Evolutionary conservation across 2,113 vertebrate genomes (phyloP).

Genomic region (Apodemus sylvaticus): DNA sequence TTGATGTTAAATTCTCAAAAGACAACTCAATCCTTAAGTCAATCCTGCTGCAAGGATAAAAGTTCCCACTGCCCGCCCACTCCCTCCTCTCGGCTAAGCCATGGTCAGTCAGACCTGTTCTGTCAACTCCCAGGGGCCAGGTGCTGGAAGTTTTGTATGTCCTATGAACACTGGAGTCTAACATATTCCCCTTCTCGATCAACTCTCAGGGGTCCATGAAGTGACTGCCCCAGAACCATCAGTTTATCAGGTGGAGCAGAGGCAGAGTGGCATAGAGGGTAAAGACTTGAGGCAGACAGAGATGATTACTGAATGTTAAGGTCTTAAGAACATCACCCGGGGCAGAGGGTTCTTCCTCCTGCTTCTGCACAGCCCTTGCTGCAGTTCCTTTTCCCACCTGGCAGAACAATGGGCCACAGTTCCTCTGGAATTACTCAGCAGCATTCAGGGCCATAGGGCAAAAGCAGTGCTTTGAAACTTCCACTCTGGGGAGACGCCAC

Average conservation of each 20-base stretch:
- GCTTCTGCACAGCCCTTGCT: not conserved
- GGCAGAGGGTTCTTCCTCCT: conserved; percentile 18
- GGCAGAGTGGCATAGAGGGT: not conserved
- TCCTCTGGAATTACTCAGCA: conserved; percentile 63
- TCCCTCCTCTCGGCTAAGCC: not conserved
- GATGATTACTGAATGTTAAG: not conserved
- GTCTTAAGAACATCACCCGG: not conserved
- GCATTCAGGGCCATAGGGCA: not conserved
- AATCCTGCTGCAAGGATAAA: not conserved
- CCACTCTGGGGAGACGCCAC: not conserved
- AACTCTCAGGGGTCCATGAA: not conserved
- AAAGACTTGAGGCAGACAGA: not conserved
- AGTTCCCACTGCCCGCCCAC: too few relatives aligned
- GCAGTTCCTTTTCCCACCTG: conserved; percentile 53
- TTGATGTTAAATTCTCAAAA: conserved; percentile 39
- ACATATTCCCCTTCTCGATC: not conserved
- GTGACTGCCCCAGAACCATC: not conserved
- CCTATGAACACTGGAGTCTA: not conserved
- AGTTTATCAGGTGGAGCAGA: not conserved
- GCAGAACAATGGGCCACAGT: conserved; percentile 34
- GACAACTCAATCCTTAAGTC: not conserved
- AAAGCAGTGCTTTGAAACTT: not conserved
- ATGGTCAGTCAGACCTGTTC: not conserved
- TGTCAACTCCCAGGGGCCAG: not conserved
- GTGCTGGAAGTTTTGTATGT: not conserved